Percentiles rank a stretch among this genome's conserved stretches.
phyloP scores from a whole-genome alignment of 2,113 vertebrate species.

The Probosciger aterrimus region DNA sequence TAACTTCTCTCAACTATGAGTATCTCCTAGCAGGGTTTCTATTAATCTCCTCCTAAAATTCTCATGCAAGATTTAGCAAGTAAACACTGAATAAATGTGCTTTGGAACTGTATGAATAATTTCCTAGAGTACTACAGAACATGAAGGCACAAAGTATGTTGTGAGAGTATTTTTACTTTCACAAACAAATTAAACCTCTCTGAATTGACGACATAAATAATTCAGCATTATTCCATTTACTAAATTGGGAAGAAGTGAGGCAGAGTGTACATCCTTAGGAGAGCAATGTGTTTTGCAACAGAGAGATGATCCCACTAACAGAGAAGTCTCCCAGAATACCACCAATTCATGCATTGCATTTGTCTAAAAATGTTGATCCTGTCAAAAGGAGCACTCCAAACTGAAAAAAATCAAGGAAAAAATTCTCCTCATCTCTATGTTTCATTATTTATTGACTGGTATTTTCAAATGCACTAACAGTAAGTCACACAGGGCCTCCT shows the following conservation, averaged over 20 bases:
- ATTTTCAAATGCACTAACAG: not conserved
- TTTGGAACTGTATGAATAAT: constrained; percentile 26
- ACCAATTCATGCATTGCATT: not conserved
- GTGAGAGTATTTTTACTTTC: constrained; percentile 21
- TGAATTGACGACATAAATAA: constrained; percentile 7
- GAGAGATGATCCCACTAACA: not conserved
- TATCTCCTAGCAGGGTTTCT: constrained; percentile 6
- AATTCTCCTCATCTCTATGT: not conserved
- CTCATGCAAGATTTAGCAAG: constrained; percentile 57
- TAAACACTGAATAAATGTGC: constrained; percentile 31
- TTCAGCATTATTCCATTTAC: constrained; percentile 16
- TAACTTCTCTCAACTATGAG: not conserved
- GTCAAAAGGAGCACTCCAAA: not conserved
- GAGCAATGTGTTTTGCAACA: not conserved
- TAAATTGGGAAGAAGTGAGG: not conserved
- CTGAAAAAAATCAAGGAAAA: not conserved
- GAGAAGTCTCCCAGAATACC: not conserved
- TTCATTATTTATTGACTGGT: not conserved
- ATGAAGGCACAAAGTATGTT: not conserved
- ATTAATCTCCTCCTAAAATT: constrained; percentile 37
- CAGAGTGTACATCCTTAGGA: not conserved
- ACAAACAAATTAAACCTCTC: constrained; percentile 44
- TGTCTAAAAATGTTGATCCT: not conserved
- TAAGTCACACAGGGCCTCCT: not conserved
- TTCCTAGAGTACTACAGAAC: not conserved